Evolutionary conservation across 1,140 invertebrate species (phyloP).

Genomic region (Mercenaria mercenaria): DNA sequence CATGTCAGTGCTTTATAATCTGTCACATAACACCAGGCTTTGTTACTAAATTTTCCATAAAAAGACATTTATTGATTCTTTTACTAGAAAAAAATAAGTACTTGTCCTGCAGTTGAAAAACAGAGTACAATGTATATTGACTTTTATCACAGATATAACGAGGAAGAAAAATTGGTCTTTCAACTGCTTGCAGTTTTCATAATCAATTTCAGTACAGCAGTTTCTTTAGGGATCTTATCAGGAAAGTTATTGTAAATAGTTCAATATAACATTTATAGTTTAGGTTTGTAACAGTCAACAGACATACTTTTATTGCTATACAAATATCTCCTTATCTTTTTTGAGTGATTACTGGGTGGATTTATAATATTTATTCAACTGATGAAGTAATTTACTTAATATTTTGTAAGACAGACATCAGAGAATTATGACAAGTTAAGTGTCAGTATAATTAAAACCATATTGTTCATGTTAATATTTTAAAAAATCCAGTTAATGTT

Average conservation of each 20-base stretch:
- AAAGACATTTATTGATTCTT: too few species aligned
- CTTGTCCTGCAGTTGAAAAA: too few species aligned
- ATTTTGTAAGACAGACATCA: background rate
- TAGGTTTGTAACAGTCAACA: conserved; percentile 26
- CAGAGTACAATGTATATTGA: too few species aligned
- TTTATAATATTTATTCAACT: conserved; percentile 18
- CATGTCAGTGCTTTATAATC: background rate
- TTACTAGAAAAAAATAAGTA: too few species aligned
- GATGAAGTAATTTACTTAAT: conserved; percentile 5
- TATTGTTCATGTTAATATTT: too few species aligned
- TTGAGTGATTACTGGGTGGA: conserved; percentile 15
- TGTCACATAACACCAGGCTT: background rate
- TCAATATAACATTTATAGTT: conserved; percentile 14
- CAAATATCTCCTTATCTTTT: conserved; percentile 32
- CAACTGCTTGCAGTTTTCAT: background rate
- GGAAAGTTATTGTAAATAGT: conserved; percentile 21
- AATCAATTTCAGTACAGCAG: background rate
- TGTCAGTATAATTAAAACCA: background rate
- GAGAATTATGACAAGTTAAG: background rate
- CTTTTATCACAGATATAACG: too few species aligned
- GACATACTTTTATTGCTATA: conserved; percentile 31
- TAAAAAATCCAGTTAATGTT: too few species aligned
- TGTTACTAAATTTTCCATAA: too few species aligned
- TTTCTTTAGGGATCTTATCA: conserved; percentile 17
- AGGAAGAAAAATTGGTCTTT: background rate